A percentile compares a stretch with the other conserved stretches of the same genome.
Evolutionary conservation across 1,140 invertebrate genomes (phyloP).

Genomic region (Lucilia cuprina): DNA sequence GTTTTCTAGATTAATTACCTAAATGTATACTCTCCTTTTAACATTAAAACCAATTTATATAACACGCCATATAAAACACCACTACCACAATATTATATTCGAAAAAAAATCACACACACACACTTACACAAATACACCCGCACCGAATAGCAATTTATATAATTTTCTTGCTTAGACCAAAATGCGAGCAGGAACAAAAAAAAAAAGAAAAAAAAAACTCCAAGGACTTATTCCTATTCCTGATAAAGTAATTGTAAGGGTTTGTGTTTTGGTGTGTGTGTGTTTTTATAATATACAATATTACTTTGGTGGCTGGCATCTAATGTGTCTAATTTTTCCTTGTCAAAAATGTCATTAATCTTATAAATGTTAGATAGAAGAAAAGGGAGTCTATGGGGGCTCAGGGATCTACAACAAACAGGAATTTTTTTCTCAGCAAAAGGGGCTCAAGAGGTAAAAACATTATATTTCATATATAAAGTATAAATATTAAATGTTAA

Average conservation of each 20-base stretch:
- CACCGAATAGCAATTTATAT: background rate
- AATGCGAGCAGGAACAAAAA: background rate
- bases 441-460: background rate
- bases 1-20: conserved; percentile 2
- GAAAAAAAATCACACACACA: background rate
- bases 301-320: conserved; percentile 22
- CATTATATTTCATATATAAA: background rate
- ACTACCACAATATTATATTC: background rate
- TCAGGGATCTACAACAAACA: background rate
- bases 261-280: background rate
- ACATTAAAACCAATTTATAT: background rate
- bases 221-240: background rate
- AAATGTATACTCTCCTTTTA: background rate
- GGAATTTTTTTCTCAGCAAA: background rate
- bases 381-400: conserved; percentile 4
- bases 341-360: conserved; percentile 40
- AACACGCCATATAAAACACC: background rate
- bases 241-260: background rate
- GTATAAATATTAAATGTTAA: background rate
- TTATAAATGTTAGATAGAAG: conserved; percentile 8
- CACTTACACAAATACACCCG: background rate
- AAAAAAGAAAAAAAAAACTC: too few species aligned
- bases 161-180: background rate
- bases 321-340: conserved; percentile 39
- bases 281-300: background rate